phyloP scores from a whole-genome alignment of 1,140 invertebrate genomes.

The Phymorhynchus buccinoides region DNA sequence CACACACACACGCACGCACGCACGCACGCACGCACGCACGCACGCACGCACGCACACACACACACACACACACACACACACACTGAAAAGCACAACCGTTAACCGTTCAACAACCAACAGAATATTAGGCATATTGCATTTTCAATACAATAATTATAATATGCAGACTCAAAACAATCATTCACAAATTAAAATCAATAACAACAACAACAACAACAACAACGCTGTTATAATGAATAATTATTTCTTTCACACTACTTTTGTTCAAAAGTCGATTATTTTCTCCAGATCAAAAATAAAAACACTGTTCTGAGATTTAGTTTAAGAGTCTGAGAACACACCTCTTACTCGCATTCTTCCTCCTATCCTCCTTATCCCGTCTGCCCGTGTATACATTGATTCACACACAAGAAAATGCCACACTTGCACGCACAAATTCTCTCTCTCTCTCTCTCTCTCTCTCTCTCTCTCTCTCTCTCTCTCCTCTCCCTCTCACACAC shows the following conservation, averaged over 20 bases:
- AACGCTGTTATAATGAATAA: too few species aligned
- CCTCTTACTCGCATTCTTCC: too few species aligned
- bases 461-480: slow-evolving; percentile 17
- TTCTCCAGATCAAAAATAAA: too few species aligned
- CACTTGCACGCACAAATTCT: neutral
- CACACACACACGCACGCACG: neutral
- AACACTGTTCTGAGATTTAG: too few species aligned
- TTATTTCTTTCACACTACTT: neutral
- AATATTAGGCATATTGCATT: too few species aligned
- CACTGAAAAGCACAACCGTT: neutral
- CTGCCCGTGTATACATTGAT: neutral
- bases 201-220: too few species aligned
- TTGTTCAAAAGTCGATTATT: neutral
- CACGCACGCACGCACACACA: neutral
- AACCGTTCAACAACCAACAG: too few species aligned
- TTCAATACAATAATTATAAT: too few species aligned
- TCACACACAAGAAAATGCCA: neutral
- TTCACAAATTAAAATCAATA: too few species aligned
- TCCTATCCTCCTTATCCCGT: too few species aligned
- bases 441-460: slow-evolving; percentile 10
- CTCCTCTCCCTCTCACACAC: neutral
- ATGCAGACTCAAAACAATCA: too few species aligned
- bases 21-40: neutral
- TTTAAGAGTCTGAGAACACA: too few species aligned
- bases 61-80: slow-evolving; percentile 15